Evolutionary conservation across 2,888 invertebrate species (phyloP).

Genomic region (Epistrophe eligans): DNA sequence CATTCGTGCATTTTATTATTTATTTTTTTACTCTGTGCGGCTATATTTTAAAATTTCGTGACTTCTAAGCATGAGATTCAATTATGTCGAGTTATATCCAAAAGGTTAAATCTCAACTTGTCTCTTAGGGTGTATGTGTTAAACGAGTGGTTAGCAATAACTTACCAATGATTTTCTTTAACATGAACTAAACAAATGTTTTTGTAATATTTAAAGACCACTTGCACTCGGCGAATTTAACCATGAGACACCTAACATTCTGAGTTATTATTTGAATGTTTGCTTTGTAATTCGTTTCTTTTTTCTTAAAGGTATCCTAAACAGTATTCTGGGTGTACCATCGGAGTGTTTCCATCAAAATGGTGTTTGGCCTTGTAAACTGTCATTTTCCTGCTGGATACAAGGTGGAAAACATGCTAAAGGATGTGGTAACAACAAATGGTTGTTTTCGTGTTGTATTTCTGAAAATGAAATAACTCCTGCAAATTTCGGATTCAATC

Average conservation of each 20-base stretch:
- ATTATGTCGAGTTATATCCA: background rate
- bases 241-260: background rate
- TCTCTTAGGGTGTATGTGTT: background rate
- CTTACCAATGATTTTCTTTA: too few species aligned
- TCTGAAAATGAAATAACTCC: conserved; percentile 80
- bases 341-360: conserved; percentile 84
- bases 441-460: conserved; percentile 90
- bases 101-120: background rate
- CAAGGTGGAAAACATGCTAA: conserved; percentile 88
- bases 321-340: conserved; percentile 82
- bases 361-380: conserved; percentile 87
- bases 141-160: background rate
- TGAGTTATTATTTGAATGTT: too few species aligned
- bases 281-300: too few species aligned
- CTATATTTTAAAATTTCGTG: background rate
- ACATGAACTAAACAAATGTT: background rate
- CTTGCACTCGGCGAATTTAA: background rate
- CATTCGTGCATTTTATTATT: too few species aligned
- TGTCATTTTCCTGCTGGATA: conserved; percentile 90
- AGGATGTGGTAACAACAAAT: conserved; percentile 88
- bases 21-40: background rate
- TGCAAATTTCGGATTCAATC: conserved; percentile 80
- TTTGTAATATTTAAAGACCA: background rate
- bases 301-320: conserved; percentile 80
- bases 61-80: background rate